Percentiles rank a stretch among this genome's conserved stretches.
phyloP scores from a whole-genome alignment of 2,797 vertebrate species.

The Anguilla megastoma region DNA sequence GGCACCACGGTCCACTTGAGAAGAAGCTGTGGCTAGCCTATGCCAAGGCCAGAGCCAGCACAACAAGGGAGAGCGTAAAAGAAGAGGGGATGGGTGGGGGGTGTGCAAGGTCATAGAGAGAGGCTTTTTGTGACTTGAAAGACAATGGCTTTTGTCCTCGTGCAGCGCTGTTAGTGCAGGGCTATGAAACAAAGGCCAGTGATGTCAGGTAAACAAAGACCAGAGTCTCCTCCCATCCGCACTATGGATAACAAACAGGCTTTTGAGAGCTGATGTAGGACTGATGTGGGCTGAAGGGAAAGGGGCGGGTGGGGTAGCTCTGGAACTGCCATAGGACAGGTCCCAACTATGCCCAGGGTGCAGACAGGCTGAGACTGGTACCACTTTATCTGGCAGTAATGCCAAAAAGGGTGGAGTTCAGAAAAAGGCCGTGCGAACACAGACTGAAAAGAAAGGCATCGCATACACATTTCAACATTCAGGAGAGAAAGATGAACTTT shows the following conservation, averaged over 20 bases:
- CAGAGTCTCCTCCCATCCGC: conserved; percentile 40
- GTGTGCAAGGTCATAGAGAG: conserved; percentile 31
- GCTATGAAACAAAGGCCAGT: conserved; percentile 64
- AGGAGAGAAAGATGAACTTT: neutral
- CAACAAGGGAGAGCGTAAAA: conserved; percentile 59
- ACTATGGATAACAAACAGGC: conserved; percentile 35
- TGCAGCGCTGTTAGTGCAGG: conserved; percentile 33
- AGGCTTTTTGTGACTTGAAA: conserved; percentile 65
- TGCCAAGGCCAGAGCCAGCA: conserved; percentile 62
- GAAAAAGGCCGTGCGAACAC: conserved; percentile 39
- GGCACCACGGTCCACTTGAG: conserved; percentile 16
- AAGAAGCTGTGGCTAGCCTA: conserved; percentile 28
- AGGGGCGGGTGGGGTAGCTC: neutral
- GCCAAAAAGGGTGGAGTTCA: conserved; percentile 45
- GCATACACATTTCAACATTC: neutral
- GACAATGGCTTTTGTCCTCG: conserved; percentile 70
- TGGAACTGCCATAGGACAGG: conserved; percentile 46
- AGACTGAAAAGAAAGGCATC: neutral
- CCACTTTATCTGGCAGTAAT: conserved; percentile 52
- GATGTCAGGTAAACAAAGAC: conserved; percentile 72
- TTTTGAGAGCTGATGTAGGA: conserved; percentile 36
- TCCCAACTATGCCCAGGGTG: conserved; percentile 55
- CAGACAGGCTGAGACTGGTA: conserved; percentile 68
- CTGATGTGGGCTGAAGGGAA: neutral
- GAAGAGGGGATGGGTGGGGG: conserved; percentile 43